Evolutionary conservation across 2,797 vertebrate species (phyloP).

Genomic region (Nannoperca australis): DNA sequence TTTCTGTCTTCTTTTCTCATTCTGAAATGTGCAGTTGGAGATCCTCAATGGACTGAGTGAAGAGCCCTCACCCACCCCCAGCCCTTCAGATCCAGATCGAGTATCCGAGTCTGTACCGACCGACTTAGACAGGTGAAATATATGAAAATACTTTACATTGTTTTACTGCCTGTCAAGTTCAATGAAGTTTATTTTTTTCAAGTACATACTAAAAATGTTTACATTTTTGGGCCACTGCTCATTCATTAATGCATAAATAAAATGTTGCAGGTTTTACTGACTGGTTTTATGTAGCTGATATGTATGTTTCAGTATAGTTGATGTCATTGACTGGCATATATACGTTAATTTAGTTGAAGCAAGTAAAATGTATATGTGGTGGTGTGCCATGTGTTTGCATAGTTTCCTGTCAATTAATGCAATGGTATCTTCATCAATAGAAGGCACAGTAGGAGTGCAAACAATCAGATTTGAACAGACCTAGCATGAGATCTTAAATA

Average conservation of each 20-base stretch:
- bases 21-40: conserved; percentile 60
- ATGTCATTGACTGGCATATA: conserved; percentile 1
- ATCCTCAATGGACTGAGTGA: conserved; percentile 82
- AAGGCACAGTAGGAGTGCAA: not conserved
- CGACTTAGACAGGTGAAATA: conserved; percentile 73
- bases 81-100: conserved; percentile 63
- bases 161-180: not conserved
- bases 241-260: not conserved
- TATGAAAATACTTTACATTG: not conserved
- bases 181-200: not conserved
- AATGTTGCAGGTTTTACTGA: not conserved
- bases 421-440: conserved; percentile 11
- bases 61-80: conserved; percentile 78
- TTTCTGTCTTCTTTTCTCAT: not conserved
- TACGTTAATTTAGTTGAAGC: not conserved
- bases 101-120: conserved; percentile 50
- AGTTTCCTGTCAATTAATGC: conserved; percentile 20
- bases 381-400: not conserved
- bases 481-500: not conserved
- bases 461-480: not conserved
- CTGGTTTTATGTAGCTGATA: not conserved
- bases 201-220: not conserved
- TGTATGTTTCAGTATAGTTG: not conserved
- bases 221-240: not conserved
- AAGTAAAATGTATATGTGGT: not conserved